These are phyloP conservation scores for Stegostoma tigrinum DNA, from an alignment of 2,113 vertebrate species.

Conservation along the genomic window DNA sequence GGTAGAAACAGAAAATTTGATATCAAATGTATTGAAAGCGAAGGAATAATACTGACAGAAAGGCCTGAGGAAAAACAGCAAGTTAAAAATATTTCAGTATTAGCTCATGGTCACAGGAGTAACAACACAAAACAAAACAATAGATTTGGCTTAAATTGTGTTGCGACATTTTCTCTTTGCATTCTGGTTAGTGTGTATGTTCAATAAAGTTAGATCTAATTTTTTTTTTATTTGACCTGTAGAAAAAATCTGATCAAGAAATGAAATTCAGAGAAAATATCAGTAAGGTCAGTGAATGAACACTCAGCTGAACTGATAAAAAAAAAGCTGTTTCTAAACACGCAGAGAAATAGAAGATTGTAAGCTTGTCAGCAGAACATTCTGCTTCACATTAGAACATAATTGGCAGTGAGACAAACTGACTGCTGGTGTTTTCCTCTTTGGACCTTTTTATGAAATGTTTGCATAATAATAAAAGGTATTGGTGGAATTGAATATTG, in stretches of 20 bases:
- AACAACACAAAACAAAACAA: neutral
- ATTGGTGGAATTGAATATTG: neutral
- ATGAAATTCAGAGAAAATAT: neutral
- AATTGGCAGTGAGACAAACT: neutral
- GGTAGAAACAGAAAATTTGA: neutral
- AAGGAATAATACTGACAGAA: neutral
- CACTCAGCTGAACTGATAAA: neutral
- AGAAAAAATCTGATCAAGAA: neutral
- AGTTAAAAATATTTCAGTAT: slow-evolving; percentile 5
- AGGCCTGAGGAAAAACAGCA: neutral
- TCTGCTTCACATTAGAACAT: neutral
- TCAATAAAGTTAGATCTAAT: neutral
- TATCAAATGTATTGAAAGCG: neutral
- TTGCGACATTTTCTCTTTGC: neutral
- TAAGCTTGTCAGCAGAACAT: neutral
- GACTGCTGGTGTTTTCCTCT: neutral
- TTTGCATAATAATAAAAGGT: neutral
- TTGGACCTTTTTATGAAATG: neutral
- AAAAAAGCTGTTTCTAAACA: neutral
- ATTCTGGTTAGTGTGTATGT: neutral
- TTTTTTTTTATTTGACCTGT: neutral
- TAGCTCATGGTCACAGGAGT: neutral
- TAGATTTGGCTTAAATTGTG: neutral
- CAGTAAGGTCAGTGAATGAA: neutral
- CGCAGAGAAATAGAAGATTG: neutral